Conservation (phyloP, 2,888 invertebrate species). For the Drosophila acutilabella region DNA sequence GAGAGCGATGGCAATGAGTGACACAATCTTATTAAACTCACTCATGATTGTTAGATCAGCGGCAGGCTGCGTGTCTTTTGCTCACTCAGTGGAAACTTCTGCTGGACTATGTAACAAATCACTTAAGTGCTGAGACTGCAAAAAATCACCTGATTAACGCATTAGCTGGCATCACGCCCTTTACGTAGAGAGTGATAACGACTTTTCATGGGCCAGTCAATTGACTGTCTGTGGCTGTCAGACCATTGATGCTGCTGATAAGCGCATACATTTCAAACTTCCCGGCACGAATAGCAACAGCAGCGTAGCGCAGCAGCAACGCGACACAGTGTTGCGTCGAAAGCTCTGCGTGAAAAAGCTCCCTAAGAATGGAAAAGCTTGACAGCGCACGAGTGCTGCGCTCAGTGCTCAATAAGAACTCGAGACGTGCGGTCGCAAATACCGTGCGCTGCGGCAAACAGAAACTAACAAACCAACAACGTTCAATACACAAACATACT, state of each 20-base stretch:
- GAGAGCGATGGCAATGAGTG: neutral
- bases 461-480: conserved; percentile 35
- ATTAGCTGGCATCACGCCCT: conserved; percentile 20
- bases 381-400: conserved; percentile 12
- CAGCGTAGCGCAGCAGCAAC: neutral
- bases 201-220: conserved; percentile 31
- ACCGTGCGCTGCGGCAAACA: conserved; percentile 49
- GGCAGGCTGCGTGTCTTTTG: conserved; percentile 2
- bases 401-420: conserved; percentile 74
- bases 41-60: conserved; percentile 39
- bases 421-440: conserved; percentile 67
- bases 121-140: conserved; percentile 39
- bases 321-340: conserved; percentile 20
- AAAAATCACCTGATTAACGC: conserved; percentile 56
- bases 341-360: conserved; percentile 57
- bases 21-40: conserved; percentile 17
- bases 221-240: conserved; percentile 28
- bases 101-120: conserved; percentile 22
- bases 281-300: conserved; percentile 11
- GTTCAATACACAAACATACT: conserved; percentile 37
- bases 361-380: conserved; percentile 60
- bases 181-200: conserved; percentile 32
- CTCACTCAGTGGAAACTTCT: conserved; percentile 35
- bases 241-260: conserved; percentile 49
- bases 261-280: conserved; percentile 50